These are phyloP conservation scores for Drosophila leontia DNA, from an alignment of 1,140 invertebrate genomes.

Conservation along the genomic window DNA sequence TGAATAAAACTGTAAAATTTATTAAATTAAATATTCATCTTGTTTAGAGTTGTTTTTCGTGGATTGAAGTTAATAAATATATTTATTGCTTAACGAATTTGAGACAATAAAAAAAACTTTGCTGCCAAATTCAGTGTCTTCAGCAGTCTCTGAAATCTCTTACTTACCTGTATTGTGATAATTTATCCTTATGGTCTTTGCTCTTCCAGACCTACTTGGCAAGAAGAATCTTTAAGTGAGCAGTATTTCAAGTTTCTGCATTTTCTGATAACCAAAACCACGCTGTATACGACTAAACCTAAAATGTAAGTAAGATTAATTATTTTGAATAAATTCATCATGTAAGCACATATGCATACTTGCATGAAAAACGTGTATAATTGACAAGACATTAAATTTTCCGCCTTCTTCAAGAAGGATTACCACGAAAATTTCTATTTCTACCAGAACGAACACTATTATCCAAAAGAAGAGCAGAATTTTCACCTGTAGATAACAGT, in stretches of 20 bases:
- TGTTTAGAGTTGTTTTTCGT: too few species aligned
- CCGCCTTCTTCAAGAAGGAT: not conserved
- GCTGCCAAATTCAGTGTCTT: too few species aligned
- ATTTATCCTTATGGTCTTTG: not conserved
- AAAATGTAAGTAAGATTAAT: not conserved
- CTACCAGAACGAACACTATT: not conserved
- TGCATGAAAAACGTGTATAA: not conserved
- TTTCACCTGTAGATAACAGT: slow-evolving; percentile 3
- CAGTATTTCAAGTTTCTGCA: slow-evolving; percentile 3
- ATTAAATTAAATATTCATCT: too few species aligned
- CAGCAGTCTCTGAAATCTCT: too few species aligned
- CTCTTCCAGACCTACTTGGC: not conserved
- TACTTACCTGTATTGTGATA: too few species aligned
- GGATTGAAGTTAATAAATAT: too few species aligned
- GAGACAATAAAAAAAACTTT: too few species aligned
- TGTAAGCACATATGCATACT: not conserved
- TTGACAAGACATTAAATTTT: not conserved
- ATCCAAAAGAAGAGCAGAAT: slow-evolving; percentile 7
- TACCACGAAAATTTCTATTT: not conserved
- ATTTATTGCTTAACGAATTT: too few species aligned
- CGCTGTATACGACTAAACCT: slow-evolving; percentile 1
- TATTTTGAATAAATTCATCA: too few species aligned
- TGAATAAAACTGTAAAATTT: too few species aligned
- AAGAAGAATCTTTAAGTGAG: not conserved
- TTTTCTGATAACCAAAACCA: not conserved